These are phyloP conservation scores for Synaphobranchus kaupii DNA, from an alignment of 2,797 vertebrate genomes.

Conservation along the genomic window DNA sequence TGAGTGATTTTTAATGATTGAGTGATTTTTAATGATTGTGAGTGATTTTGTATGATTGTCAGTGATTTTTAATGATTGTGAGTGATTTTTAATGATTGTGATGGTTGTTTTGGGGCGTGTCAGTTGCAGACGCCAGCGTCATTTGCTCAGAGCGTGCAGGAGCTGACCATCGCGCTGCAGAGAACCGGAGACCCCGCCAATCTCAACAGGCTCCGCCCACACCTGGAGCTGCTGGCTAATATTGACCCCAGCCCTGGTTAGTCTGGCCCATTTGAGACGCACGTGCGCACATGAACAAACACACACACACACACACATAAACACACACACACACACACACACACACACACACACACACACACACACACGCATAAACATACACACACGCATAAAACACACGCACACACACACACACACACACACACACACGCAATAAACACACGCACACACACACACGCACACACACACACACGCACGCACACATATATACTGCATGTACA, in stretches of 20 bases:
- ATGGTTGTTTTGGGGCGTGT: background rate
- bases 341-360: background rate
- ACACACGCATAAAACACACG: background rate
- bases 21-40: no score
- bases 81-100: no score
- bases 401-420: no score
- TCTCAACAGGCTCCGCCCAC: conserved; percentile 92
- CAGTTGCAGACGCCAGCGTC: conserved; percentile 99
- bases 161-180: conserved; percentile 97
- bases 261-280: background rate
- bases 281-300: no score
- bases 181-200: conserved; percentile 98
- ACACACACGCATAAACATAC: no score
- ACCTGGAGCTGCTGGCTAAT: conserved; percentile 94
- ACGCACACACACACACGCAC: background rate
- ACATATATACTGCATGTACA: no score
- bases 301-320: background rate
- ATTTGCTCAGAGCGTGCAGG: conserved; percentile 98
- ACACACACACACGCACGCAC: background rate
- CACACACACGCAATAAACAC: background rate
- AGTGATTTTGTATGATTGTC: no score
- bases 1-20: no score
- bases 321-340: background rate
- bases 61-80: no score
- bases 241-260: conserved; percentile 98